Base-by-base conservation (phyloP, 2,888 invertebrate genomes). In the Atethmia centrago region DNA sequence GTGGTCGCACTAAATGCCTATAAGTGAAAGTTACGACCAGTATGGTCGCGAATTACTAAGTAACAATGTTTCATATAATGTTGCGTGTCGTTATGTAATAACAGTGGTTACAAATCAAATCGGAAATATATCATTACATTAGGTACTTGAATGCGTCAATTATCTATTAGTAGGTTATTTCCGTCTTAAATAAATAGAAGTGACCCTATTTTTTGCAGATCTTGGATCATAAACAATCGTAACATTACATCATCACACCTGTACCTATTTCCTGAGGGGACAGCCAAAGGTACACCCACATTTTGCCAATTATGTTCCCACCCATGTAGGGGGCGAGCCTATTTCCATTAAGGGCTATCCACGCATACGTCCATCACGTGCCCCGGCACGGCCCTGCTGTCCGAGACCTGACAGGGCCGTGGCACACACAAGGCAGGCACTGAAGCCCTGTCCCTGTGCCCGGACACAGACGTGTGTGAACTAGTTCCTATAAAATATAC, bases 11-110 rank as follows among this genome's bases (percentile, higher is more conserved):
- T 69, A 59, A 72, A 78, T 62, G 62, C 10, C 63, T 51, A 31
- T 53, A 59, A 71, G 83, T 67, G 80, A 81, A 81, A 81, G 80
- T 79, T 82, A 71, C 47, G 61, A 65, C 31, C 55, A 64, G 28
- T 45, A 58, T 58, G 82, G 64, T 62, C 51, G 80, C 53, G 64
- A 82, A 82, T 56, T 55, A 65, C 69, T 64, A 75, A 80, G 63
- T 81, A 66, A 64, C 28, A 55, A 45, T 65, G 49, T 64, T 68
- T 71, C 21, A n/a, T 71, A 67, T 51, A 7, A 58, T 21, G 59
- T 25, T 12, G 61, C 14, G 53, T 28, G 45, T n/a, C 10, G 40
- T 77, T 81, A 81, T 42, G 28, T 66, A 70, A 80, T 49, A 25
- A 19, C 5, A 10, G 53, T 36, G 63, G 28, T 74, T 64, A 49